Percentiles rank a stretch among this genome's conserved stretches.
Evolutionary conservation across 2,113 vertebrate species (phyloP).

Genomic region (Nematolebias whitei): DNA sequence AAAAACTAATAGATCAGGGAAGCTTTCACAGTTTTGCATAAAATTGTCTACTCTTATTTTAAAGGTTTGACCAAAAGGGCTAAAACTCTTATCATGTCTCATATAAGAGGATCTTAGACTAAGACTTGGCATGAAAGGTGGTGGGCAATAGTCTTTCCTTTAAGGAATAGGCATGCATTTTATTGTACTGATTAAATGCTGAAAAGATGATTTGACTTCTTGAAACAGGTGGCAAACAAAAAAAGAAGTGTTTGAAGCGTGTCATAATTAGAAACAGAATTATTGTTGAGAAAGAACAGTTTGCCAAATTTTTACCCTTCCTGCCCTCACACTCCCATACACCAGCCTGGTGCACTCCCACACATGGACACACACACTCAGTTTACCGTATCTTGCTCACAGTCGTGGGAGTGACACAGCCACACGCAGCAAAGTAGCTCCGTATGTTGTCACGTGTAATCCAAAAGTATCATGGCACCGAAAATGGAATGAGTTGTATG

Average conservation of each 20-base stretch:
- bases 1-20: too few species aligned
- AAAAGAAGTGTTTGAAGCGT: conserved; percentile 6
- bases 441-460: conserved; percentile 32
- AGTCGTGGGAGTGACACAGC: conserved; percentile 33
- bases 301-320: conserved; percentile 16
- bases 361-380: conserved; percentile 26
- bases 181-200: neutral
- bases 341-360: conserved; percentile 43
- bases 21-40: too few species aligned
- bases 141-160: too few species aligned
- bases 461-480: neutral
- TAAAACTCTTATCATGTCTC: too few species aligned
- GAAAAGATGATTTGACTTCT: neutral
- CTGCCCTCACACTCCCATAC: conserved; percentile 40
- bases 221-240: conserved; percentile 1
- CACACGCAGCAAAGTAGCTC: conserved; percentile 24
- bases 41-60: too few species aligned
- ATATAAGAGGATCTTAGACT: too few species aligned
- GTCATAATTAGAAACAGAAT: conserved; percentile 2
- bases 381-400: conserved; percentile 17
- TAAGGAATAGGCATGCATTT: neutral
- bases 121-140: too few species aligned
- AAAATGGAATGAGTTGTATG: neutral
- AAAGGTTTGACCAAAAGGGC: too few species aligned
- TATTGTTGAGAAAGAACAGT: neutral